A percentile compares a stretch with the other conserved stretches of the same genome.
These are phyloP conservation scores for Lepidocyrtoides sp. DNA, from an alignment of 2,888 invertebrate genomes.

Conservation along the genomic window DNA sequence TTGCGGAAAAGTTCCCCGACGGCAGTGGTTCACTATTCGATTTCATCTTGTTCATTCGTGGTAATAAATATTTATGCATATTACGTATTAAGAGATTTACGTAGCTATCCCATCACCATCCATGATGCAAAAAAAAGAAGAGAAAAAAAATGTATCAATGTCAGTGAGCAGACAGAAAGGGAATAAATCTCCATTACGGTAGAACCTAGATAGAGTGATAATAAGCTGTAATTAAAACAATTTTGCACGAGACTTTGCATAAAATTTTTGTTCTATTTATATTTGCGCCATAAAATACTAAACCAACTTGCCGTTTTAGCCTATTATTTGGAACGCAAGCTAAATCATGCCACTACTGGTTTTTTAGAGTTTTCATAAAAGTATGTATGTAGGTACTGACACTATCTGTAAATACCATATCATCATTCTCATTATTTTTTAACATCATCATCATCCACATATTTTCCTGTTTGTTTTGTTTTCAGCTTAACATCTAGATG, in stretches of 20 bases:
- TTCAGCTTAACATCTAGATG: background rate
- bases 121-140: background rate
- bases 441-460: conserved; percentile 27
- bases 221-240: conserved; percentile 62
- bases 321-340: background rate
- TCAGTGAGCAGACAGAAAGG: conserved; percentile 30
- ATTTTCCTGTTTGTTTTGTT: conserved; percentile 50
- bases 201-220: conserved; percentile 5
- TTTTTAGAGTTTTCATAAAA: conserved; percentile 13
- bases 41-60: background rate
- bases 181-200: conserved; percentile 62
- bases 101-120: background rate
- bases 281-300: background rate
- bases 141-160: conserved; percentile 46
- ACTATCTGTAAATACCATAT: background rate
- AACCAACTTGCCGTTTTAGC: background rate
- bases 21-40: background rate
- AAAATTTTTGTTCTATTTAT: conserved; percentile 5
- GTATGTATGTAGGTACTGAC: background rate
- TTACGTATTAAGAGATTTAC: too few species aligned
- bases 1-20: background rate
- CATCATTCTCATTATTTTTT: conserved; percentile 3
- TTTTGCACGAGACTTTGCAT: conserved; percentile 31
- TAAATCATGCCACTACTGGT: background rate
- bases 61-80: background rate